phyloP scores from a whole-genome alignment of 2,113 vertebrate species.

The Petromus typicus region DNA sequence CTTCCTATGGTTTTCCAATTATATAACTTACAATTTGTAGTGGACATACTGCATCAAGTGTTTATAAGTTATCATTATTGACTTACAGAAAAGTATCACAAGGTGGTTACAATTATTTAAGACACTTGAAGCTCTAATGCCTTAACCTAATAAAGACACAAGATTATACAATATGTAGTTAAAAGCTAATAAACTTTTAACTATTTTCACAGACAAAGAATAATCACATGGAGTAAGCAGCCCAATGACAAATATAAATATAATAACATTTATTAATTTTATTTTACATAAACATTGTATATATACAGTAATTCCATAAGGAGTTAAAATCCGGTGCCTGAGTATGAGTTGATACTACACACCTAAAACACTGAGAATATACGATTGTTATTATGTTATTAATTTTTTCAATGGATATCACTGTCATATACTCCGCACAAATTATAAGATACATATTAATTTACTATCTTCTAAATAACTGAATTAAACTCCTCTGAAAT shows the following conservation, averaged over 20 bases:
- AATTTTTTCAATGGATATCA: not conserved
- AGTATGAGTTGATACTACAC: not conserved
- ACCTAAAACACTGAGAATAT: not conserved
- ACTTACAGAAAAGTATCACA: not conserved
- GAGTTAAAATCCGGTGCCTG: not conserved
- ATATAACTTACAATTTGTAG: not conserved
- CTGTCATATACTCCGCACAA: not conserved
- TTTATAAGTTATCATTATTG: not conserved
- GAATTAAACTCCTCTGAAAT: not conserved
- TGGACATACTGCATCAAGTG: not conserved
- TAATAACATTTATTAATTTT: not conserved
- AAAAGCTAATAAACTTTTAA: not conserved
- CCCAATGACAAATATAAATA: not conserved
- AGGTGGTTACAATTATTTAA: constrained; percentile 36
- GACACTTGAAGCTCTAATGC: not conserved
- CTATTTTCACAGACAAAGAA: not conserved
- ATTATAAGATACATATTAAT: not conserved
- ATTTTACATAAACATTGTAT: not conserved
- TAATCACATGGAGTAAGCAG: not conserved
- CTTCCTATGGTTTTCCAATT: not conserved
- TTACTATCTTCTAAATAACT: not conserved
- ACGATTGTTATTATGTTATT: not conserved
- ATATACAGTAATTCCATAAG: not conserved
- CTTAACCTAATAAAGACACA: not conserved
- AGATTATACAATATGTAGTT: constrained; percentile 19